Conservation (phyloP, 2,888 invertebrate genomes). For the Heliconius erato region DNA sequence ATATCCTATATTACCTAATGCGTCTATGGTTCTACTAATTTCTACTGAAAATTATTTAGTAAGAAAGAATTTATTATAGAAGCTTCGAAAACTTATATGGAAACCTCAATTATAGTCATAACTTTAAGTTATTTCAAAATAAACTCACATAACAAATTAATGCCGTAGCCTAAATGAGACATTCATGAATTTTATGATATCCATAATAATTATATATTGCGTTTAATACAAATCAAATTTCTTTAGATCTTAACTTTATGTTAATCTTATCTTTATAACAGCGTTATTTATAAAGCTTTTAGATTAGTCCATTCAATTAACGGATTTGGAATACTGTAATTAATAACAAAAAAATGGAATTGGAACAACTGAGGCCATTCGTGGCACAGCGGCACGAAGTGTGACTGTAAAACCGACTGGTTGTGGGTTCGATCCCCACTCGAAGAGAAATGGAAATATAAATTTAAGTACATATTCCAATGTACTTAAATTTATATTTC, state of each 20-base stretch:
- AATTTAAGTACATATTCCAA: no score
- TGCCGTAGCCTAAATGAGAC: not conserved
- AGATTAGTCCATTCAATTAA: not conserved
- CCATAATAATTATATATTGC: not conserved
- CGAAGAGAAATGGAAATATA: no score
- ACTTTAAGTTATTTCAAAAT: not conserved
- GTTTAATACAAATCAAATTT: not conserved
- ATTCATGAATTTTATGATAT: not conserved
- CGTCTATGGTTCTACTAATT: not conserved
- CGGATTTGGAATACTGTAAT: not conserved
- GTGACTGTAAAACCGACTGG: no score
- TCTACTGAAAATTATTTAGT: not conserved
- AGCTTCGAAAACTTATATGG: not conserved
- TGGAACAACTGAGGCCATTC: no score
- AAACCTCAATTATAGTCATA: not conserved
- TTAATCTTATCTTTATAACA: not conserved
- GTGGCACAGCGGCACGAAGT: no score
- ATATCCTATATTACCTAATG: slow-evolving; percentile 42
- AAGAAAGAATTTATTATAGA: not conserved
- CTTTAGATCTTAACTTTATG: not conserved
- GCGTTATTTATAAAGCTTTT: not conserved
- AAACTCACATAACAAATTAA: not conserved
- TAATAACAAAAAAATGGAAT: not conserved
- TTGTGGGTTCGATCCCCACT: no score
- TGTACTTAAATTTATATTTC: no score